A percentile compares a stretch with the other conserved stretches of the same genome.
These are phyloP conservation scores for Drosophila gaucha DNA, from an alignment of 2,888 invertebrate genomes.

Conservation along the genomic window DNA sequence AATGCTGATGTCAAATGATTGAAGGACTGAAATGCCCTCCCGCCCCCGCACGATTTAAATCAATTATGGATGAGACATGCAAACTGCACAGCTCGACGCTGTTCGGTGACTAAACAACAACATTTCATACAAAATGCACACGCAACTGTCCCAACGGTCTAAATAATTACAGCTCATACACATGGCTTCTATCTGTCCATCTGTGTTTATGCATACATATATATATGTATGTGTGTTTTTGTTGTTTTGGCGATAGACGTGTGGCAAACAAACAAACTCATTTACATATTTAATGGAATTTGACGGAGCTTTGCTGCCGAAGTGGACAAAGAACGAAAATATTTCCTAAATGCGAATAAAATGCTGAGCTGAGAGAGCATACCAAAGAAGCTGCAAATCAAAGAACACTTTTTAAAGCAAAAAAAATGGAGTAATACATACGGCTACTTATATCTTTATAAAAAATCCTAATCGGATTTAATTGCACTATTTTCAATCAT, in stretches of 20 bases:
- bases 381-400: neutral
- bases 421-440: neutral
- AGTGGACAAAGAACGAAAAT: constrained; percentile 58
- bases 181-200: constrained; percentile 16
- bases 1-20: constrained; percentile 11
- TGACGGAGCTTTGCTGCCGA: constrained; percentile 47
- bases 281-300: constrained; percentile 80
- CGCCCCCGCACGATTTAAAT: constrained; percentile 42
- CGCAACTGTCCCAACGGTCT: constrained; percentile 62
- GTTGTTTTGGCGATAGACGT: constrained; percentile 24
- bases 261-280: constrained; percentile 69
- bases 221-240: neutral
- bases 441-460: neutral
- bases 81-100: constrained; percentile 41
- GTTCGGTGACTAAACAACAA: constrained; percentile 38
- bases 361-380: neutral
- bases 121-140: constrained; percentile 63
- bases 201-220: neutral
- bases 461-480: constrained; percentile 5
- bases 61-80: constrained; percentile 71
- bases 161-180: constrained; percentile 62
- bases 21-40: neutral
- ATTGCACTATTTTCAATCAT: constrained; percentile 32
- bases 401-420: neutral
- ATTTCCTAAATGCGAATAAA: constrained; percentile 29